These are phyloP conservation scores for Fragum fragum DNA, from an alignment of 2,888 invertebrate genomes.

Conservation along the genomic window DNA sequence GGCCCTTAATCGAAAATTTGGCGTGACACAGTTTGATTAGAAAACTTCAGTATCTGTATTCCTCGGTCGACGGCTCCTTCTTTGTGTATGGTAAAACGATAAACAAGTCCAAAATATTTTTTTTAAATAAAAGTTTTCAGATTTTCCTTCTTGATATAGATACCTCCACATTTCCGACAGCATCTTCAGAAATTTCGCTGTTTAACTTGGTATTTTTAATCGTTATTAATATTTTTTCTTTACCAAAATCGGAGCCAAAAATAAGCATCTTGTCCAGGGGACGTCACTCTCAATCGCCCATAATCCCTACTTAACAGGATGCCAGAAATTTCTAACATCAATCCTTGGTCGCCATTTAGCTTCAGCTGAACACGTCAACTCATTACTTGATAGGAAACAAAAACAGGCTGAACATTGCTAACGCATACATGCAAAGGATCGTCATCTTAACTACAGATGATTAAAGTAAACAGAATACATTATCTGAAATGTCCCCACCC, in stretches of 20 bases:
- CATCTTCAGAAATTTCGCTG: background rate
- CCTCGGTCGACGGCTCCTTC: background rate
- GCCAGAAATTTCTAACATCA: too few relatives aligned
- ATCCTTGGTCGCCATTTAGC: too few relatives aligned
- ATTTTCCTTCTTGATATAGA: background rate
- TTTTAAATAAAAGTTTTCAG: background rate
- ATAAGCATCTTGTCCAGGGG: background rate
- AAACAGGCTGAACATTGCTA: too few relatives aligned
- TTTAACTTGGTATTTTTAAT: background rate
- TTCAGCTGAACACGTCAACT: too few relatives aligned
- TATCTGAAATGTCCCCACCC: too few relatives aligned
- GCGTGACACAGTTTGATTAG: background rate
- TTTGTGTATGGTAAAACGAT: background rate
- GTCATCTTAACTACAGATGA: too few relatives aligned
- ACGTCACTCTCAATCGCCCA: slow-evolving; percentile 4
- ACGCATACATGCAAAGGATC: too few relatives aligned
- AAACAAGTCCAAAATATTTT: background rate
- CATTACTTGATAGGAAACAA: too few relatives aligned
- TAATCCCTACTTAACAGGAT: too few relatives aligned
- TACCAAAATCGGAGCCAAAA: background rate
- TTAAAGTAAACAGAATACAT: too few relatives aligned
- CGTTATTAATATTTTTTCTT: background rate
- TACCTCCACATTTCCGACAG: background rate
- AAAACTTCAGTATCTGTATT: background rate
- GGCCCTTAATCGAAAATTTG: slow-evolving; percentile 10